A percentile compares a stretch with the other conserved stretches of the same genome.
phyloP scores from a whole-genome alignment of 2,113 vertebrate genomes.

The Arizona elegans region DNA sequence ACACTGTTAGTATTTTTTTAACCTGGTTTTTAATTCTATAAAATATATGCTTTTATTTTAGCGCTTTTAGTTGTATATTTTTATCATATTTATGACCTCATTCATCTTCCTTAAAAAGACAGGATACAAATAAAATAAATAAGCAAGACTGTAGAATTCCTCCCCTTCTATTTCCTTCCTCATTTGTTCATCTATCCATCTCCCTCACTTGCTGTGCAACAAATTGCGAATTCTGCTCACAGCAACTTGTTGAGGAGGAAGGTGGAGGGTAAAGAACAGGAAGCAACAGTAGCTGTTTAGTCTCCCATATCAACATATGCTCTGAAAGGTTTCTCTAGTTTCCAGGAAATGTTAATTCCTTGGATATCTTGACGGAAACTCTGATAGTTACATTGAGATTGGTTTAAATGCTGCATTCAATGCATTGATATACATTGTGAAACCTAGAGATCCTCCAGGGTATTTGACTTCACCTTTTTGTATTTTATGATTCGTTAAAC shows the following conservation, averaged over 20 bases:
- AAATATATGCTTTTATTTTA: background rate
- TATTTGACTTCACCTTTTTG: background rate
- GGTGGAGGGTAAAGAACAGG: background rate
- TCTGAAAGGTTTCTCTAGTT: background rate
- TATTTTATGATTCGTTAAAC: background rate
- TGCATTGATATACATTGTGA: background rate
- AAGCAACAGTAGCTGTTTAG: background rate
- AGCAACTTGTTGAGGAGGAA: too few relatives aligned
- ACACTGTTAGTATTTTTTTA: background rate
- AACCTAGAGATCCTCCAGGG: background rate
- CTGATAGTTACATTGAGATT: background rate
- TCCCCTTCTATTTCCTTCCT: background rate
- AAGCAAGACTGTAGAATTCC: background rate
- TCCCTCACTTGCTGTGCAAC: background rate
- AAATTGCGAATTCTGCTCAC: background rate
- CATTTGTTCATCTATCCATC: background rate
- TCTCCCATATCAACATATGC: background rate
- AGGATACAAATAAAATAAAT: background rate
- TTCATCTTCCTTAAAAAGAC: background rate
- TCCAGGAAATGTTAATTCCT: background rate
- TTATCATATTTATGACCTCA: background rate
- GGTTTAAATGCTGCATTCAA: background rate
- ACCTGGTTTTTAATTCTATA: background rate
- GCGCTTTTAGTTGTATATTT: background rate
- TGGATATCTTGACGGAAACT: background rate